phyloP scores from a whole-genome alignment of 2,113 vertebrate species.

The Stomatorhinus ivindoensis region DNA sequence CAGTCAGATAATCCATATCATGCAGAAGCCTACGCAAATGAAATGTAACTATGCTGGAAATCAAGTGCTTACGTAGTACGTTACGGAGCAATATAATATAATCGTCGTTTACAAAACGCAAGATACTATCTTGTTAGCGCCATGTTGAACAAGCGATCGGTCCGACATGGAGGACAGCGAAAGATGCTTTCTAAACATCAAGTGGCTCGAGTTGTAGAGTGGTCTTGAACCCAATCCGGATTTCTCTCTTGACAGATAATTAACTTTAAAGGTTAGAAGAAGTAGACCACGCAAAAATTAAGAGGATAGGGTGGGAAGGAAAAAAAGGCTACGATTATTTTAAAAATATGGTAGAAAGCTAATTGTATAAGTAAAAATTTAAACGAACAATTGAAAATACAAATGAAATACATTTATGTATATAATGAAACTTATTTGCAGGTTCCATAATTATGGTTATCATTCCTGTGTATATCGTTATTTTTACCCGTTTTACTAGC shows the following conservation, averaged over 20 bases:
- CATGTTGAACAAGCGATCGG: not conserved
- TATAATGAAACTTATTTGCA: conserved; percentile 1
- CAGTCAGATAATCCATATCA: not conserved
- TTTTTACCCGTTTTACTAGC: conserved; percentile 15
- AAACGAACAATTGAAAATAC: not conserved
- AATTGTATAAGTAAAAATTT: not conserved
- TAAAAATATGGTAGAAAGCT: not conserved
- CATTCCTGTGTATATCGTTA: conserved; percentile 1
- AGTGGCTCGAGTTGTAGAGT: not conserved
- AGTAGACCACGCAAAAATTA: not conserved
- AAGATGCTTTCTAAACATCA: not conserved
- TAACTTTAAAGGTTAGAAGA: not conserved
- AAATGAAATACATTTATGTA: conserved; percentile 2
- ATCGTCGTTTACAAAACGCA: not conserved
- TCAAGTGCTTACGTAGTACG: not conserved
- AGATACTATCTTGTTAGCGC: not conserved
- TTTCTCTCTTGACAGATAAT: not conserved
- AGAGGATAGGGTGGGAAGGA: conserved; percentile 15
- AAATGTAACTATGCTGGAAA: not conserved
- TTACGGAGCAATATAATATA: not conserved
- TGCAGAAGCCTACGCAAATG: not conserved
- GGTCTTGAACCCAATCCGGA: not conserved
- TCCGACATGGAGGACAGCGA: not conserved
- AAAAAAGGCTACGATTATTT: conserved; percentile 24
- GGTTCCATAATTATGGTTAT: conserved; percentile 19